Conservation (phyloP, 2,888 invertebrate species). For the Dasysyrphus tricinctus region DNA sequence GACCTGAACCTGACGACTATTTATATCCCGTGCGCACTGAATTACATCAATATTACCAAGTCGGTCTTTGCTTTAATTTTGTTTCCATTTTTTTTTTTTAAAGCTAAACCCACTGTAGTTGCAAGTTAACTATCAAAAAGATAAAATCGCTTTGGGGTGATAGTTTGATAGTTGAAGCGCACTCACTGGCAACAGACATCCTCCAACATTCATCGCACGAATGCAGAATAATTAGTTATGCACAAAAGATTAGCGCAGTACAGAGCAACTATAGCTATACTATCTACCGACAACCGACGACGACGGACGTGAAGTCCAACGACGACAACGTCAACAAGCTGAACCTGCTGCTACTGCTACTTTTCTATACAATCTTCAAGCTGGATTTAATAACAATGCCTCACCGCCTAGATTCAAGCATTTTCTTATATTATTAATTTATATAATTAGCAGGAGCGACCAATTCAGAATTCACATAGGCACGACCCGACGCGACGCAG, state of each 20-base stretch:
- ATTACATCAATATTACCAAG: slow-evolving; percentile 37
- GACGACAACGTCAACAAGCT: slow-evolving; percentile 7
- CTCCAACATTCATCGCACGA: slow-evolving; percentile 42
- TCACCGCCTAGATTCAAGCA: slow-evolving; percentile 49
- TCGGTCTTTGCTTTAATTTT: slow-evolving; percentile 13
- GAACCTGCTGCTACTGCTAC: slow-evolving; percentile 18
- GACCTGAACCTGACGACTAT: slow-evolving; percentile 57
- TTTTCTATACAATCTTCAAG: slow-evolving; percentile 4
- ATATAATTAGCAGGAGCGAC: slow-evolving; percentile 20
- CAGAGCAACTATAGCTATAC: not conserved
- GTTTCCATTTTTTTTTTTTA: slow-evolving; percentile 6
- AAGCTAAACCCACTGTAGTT: slow-evolving; percentile 9
- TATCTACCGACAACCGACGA: not conserved
- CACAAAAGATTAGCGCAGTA: slow-evolving; percentile 50
- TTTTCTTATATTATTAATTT: not conserved
- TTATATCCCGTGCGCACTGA: slow-evolving; percentile 45
- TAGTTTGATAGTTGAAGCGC: slow-evolving; percentile 75
- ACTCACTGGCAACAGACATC: slow-evolving; percentile 32
- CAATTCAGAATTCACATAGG: not conserved
- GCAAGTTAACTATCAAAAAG: slow-evolving; percentile 64
- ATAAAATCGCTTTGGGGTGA: slow-evolving; percentile 74
- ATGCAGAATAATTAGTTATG: slow-evolving; percentile 68
- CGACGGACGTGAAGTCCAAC: not conserved
- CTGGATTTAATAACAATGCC: slow-evolving; percentile 9
- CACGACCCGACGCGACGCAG: slow-evolving; percentile 2